Evolutionary conservation across 2,113 vertebrate species (phyloP).

Genomic region (Peromyscus maniculatus): DNA sequence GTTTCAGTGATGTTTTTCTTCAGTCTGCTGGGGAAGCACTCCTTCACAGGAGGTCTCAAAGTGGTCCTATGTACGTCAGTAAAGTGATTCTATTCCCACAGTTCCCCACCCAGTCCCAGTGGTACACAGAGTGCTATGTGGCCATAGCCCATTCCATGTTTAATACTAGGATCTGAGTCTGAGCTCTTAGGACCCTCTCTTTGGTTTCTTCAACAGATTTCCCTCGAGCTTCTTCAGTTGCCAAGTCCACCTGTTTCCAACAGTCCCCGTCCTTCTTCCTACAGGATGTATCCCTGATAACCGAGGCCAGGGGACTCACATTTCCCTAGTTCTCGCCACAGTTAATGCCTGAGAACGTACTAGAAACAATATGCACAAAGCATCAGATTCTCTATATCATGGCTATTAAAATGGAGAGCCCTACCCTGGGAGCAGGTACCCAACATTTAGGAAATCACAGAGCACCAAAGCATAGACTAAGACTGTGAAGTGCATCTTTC

Average conservation of each 20-base stretch:
- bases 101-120: not conserved
- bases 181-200: not conserved
- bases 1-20: not conserved
- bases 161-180: not conserved
- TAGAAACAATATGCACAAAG: not conserved
- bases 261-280: not conserved
- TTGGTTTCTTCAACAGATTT: not conserved
- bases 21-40: not conserved
- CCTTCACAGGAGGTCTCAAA: not conserved
- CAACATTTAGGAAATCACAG: conserved; percentile 38
- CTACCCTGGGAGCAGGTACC: not conserved
- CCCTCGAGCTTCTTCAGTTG: not conserved
- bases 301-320: not conserved
- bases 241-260: not conserved
- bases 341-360: not conserved
- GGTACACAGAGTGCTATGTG: not conserved
- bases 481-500: not conserved
- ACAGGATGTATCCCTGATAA: not conserved
- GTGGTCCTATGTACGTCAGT: not conserved
- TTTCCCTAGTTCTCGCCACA: not conserved
- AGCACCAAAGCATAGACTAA: not conserved
- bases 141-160: not conserved
- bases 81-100: not conserved
- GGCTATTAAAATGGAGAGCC: not conserved
- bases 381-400: not conserved